phyloP scores from a whole-genome alignment of 2,888 invertebrate species.

The Drosophila neoperkinsi region DNA sequence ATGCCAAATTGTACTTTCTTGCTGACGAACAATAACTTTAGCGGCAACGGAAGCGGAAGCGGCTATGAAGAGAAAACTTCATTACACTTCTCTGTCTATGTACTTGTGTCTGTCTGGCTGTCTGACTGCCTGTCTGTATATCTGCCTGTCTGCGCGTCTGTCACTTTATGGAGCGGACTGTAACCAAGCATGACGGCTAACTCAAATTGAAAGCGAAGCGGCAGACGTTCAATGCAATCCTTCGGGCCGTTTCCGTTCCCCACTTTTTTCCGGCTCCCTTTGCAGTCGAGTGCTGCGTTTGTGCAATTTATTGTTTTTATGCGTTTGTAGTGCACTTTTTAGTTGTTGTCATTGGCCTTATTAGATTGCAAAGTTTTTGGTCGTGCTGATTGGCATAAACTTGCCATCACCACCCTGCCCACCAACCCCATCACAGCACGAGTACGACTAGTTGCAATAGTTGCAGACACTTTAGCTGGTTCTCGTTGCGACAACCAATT shows the following conservation, averaged over 20 bases:
- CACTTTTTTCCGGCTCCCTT: background rate
- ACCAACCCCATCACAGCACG: background rate
- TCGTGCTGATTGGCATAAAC: constrained; percentile 66
- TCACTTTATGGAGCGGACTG: constrained; percentile 39
- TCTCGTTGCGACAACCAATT: constrained; percentile 66
- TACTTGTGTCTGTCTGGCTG: background rate
- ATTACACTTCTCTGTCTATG: constrained; percentile 46
- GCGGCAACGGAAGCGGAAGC: constrained; percentile 34
- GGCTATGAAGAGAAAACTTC: constrained; percentile 69
- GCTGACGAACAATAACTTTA: constrained; percentile 47
- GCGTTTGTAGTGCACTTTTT: constrained; percentile 79
- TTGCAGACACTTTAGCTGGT: constrained; percentile 47
- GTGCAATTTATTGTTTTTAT: constrained; percentile 81
- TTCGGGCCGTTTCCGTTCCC: constrained; percentile 16
- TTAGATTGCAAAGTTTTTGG: constrained; percentile 77
- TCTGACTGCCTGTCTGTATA: constrained; percentile 1
- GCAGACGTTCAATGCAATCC: constrained; percentile 55
- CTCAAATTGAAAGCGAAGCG: constrained; percentile 70
- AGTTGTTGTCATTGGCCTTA: constrained; percentile 73
- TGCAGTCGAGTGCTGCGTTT: constrained; percentile 40
- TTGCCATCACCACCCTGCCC: background rate
- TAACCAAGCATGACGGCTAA: constrained; percentile 65
- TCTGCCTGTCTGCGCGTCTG: constrained; percentile 13
- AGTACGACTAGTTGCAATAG: constrained; percentile 36
- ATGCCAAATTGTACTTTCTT: constrained; percentile 74